Percentiles rank a stretch among this genome's conserved stretches.
Conservation (phyloP, 1,140 invertebrate species). For the Rhagoletis pomonella region DNA sequence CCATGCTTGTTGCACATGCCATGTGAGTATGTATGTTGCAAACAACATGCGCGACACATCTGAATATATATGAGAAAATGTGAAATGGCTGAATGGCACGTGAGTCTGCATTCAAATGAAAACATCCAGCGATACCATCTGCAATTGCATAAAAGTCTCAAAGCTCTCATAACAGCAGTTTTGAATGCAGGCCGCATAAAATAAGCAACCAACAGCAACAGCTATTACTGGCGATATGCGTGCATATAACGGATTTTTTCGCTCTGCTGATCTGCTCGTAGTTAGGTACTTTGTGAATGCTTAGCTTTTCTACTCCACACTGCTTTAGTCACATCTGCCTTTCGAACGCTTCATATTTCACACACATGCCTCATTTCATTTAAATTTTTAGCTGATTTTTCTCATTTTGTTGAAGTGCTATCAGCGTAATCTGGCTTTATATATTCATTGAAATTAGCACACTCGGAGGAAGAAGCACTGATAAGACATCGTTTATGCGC, state of each 20-base stretch:
- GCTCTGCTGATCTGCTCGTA: neutral
- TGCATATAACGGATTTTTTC: no score
- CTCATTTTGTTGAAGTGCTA: no score
- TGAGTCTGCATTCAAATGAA: neutral
- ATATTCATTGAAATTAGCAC: no score
- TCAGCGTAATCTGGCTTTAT: no score
- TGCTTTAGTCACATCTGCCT: no score
- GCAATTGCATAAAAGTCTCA: neutral
- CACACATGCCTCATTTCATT: no score
- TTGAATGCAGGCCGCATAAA: neutral
- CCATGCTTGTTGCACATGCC: constrained; percentile 22
- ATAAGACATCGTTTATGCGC: no score
- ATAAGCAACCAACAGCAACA: neutral
- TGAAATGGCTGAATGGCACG: constrained; percentile 1
- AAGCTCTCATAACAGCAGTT: neutral
- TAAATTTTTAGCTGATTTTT: no score
- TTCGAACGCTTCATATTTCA: no score
- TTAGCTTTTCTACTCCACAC: neutral
- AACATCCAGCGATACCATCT: neutral
- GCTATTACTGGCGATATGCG: neutral
- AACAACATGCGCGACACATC: neutral
- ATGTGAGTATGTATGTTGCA: neutral
- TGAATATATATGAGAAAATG: neutral
- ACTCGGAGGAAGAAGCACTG: no score
- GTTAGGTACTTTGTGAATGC: neutral